Evolutionary conservation across 2,888 invertebrate species (phyloP), one percentile per base, ranked within the genome.

Genomic region (Harpalus rubripes): DNA sequence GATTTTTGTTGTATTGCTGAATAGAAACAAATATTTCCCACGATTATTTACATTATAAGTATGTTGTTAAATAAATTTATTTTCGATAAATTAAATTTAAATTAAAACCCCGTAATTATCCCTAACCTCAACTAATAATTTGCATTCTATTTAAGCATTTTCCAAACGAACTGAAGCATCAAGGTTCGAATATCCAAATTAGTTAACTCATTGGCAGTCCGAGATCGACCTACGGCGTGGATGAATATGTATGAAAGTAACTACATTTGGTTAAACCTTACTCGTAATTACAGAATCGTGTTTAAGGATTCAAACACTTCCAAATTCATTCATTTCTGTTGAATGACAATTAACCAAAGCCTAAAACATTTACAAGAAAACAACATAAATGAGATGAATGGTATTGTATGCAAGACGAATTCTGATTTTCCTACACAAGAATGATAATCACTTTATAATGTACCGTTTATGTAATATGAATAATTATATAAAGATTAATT

Each of bases 331-430:
- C 72, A 16, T 58, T 58, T 78, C 58, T 58, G 41, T 26, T 78
- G 58, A 26, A 78, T 76, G 22, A 6, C 76, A 76, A 76, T 78
- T 58, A 78, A 16, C 15, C 32, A 56, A 58, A n/a, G 56, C 58
- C 58, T 26, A 15, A 26, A 78, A 78, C 32, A 78, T 58, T 78
- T 78, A 78, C 78, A 78, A 58, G 58, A 32, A 58, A 78, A 56
- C 76, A 76, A 72, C 76, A 52, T 76, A 76, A 76, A 76, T 52
- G 41, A 78, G 78, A 76, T 76, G 22, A 52, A 76, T 76, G 76
- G 44, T 16, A 76, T 76, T 16, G 76, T 76, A 76, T 76, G 44
- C 56, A 68, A n/a, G 68, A n/a, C 41, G 22, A 8, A 52, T 52
- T 12, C 44, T 52, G 44, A 52, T 52, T 52, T 8, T 52, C 44